Conservation (phyloP, 2,113 vertebrate species). For the Phylloscopus whistleri region DNA sequence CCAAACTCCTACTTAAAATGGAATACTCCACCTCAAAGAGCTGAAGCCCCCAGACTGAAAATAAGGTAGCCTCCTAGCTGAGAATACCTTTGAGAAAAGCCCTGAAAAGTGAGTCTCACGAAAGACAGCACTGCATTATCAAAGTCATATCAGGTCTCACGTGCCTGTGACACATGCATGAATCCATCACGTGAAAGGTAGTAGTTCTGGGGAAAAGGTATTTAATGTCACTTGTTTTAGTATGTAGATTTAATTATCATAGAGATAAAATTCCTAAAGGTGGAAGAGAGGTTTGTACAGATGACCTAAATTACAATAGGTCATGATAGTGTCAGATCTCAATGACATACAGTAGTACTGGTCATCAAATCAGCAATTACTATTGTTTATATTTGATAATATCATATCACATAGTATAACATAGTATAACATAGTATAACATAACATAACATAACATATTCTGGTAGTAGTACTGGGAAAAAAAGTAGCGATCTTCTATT, state of each 20-base stretch:
- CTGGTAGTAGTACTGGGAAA: not conserved
- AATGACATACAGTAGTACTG: not conserved
- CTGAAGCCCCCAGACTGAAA: not conserved
- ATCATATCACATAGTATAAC: not conserved
- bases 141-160: not conserved
- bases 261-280: not conserved
- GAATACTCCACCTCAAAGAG: not conserved
- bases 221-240: not conserved
- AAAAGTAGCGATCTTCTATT: not conserved
- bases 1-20: not conserved
- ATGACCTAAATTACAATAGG: not conserved
- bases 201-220: not conserved
- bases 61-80: not conserved
- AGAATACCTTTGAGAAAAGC: not conserved
- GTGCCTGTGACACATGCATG: not conserved
- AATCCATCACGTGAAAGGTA: not conserved
- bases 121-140: not conserved
- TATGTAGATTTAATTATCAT: not conserved
- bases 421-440: too few species aligned
- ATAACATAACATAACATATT: not conserved
- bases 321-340: not conserved
- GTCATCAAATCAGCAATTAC: not conserved
- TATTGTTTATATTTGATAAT: not conserved
- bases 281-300: not conserved
- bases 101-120: not conserved